Evolutionary conservation across 1,140 invertebrate species (phyloP).

Genomic region (Dysdera silvatica): DNA sequence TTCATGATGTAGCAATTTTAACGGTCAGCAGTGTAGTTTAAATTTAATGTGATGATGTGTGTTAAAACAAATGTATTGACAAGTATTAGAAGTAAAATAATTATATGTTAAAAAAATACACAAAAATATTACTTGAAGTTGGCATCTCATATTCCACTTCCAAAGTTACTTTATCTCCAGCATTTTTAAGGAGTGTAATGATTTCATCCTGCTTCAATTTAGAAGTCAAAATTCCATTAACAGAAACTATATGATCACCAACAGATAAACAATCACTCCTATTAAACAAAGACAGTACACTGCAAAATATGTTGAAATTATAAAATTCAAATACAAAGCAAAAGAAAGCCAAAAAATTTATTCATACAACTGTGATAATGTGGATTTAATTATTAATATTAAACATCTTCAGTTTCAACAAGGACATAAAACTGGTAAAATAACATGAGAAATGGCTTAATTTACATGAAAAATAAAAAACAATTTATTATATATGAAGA

Average conservation of each 20-base stretch:
- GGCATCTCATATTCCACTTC: constrained; percentile 77
- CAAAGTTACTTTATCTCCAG: constrained; percentile 60
- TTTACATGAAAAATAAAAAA: constrained; percentile 4
- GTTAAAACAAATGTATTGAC: not conserved
- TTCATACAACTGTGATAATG: not conserved
- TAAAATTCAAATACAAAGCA: not conserved
- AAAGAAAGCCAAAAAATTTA: constrained; percentile 1
- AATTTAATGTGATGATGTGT: not conserved
- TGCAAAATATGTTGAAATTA: not conserved
- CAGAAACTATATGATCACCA: constrained; percentile 66
- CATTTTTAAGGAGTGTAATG: constrained; percentile 63
- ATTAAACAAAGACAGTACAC: constrained; percentile 15
- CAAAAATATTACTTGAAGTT: constrained; percentile 57
- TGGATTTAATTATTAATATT: not conserved
- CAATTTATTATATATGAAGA: too few relatives aligned
- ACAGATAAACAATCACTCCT: constrained; percentile 56
- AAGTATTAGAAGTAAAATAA: not conserved
- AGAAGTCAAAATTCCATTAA: constrained; percentile 68
- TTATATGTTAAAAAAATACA: constrained; percentile 13
- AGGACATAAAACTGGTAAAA: constrained; percentile 28
- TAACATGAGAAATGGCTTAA: not conserved
- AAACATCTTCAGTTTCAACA: not conserved
- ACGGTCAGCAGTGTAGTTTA: too few relatives aligned
- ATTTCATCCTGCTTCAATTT: constrained; percentile 71
- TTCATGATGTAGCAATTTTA: too few relatives aligned